phyloP scores from a whole-genome alignment of 2,888 invertebrate species.

The Chesias legatella region DNA sequence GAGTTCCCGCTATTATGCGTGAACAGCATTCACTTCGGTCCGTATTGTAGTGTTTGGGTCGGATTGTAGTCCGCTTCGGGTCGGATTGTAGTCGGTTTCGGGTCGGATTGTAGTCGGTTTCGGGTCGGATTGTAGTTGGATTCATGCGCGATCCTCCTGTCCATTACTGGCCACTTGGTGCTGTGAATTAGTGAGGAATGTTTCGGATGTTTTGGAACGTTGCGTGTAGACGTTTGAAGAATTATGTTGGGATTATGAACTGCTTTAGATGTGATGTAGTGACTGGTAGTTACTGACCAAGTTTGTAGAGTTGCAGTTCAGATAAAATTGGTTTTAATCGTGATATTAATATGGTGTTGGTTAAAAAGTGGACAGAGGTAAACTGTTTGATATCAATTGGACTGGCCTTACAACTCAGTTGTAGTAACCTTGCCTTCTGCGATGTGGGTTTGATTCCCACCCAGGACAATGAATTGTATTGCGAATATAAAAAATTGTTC shows the following conservation, averaged over 20 bases:
- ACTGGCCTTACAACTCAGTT: too few relatives aligned
- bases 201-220: conserved; percentile 40
- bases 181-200: conserved; percentile 58
- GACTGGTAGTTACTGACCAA: too few relatives aligned
- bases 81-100: conserved; percentile 16
- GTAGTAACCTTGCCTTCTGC: too few relatives aligned
- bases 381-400: too few relatives aligned
- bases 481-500: too few relatives aligned
- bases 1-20: conserved; percentile 48
- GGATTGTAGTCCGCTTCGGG: conserved; percentile 11
- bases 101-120: conserved; percentile 19
- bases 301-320: too few relatives aligned
- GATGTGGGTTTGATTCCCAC: too few relatives aligned
- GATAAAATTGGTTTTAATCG: too few relatives aligned
- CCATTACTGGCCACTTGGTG: conserved; percentile 62
- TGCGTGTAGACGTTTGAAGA: conserved; percentile 12
- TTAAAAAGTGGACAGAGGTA: too few relatives aligned
- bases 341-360: too few relatives aligned
- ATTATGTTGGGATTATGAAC: conserved; percentile 21
- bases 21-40: conserved; percentile 4
- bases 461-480: too few relatives aligned
- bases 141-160: conserved; percentile 47
- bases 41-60: conserved; percentile 6
- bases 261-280: conserved; percentile 2
- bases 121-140: conserved; percentile 18